Evolutionary conservation across 2,888 invertebrate genomes (phyloP), one percentile per base, ranked within the genome.

Genomic region (Phanerotoma sp.): DNA sequence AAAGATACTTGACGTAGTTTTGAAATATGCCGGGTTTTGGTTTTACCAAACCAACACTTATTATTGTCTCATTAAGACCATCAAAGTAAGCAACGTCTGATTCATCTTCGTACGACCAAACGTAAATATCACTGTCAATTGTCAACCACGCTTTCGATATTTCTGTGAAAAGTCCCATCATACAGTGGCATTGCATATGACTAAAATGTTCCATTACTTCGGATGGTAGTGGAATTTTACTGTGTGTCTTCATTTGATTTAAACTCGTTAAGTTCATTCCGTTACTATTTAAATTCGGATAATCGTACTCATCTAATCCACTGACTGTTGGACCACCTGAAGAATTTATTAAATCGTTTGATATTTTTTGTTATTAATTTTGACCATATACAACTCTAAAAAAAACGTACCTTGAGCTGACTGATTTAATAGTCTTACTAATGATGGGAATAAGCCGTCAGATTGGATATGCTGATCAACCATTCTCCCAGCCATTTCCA

Each of bases 111-210:
- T 95, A 98, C 21, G 95, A 92, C 99, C 99, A 99, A 32, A 97
- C 86, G 80, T 96, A 99, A 66, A 99, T 91, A 79, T 97, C 96
- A 68, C 94, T 96, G 75, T 99, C 99, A 65, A 99, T 93, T 5
- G 96, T 93, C 51, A 99, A 80, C 97, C 97, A 99, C 0, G 97
- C 97, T 71, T 98, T 83, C 51, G 89, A 90, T 63, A 99, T 96
- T 77, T 95, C 96, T 54, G 96, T 91, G 79, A 99, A 97, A 7
- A 99, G 81, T 3, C 99, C 99, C 94, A 98, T 96, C 81, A 92
- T 87, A 74, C 94, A 96, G 72, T 95, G 93, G 65, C 93, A 93
- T 79, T 96, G 95, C 83, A 96, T 92, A 79, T 93, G 92, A 65
- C 89, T 88, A 82, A 96, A 93, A 78, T 96, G 93, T 79, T 97